Evolutionary conservation across 1,140 invertebrate genomes (phyloP).

Genomic region (Bombus huntii): DNA sequence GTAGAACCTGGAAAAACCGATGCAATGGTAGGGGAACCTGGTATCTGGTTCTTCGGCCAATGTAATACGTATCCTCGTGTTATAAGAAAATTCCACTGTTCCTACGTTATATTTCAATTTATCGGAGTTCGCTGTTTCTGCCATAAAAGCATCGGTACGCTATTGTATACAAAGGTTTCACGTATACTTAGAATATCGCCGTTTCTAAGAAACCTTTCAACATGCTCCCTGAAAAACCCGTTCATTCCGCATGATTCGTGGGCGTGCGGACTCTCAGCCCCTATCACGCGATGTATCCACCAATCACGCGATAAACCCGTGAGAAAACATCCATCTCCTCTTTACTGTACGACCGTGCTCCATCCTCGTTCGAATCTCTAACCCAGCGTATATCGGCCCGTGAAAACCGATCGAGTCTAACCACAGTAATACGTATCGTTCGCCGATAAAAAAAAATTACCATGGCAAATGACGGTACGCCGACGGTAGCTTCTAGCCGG

Average conservation of each 20-base stretch:
- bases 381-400: too few relatives aligned
- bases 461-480: neutral
- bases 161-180: neutral
- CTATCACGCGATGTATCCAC: conserved; percentile 22
- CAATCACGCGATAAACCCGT: conserved; percentile 57
- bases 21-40: too few relatives aligned
- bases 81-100: neutral
- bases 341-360: too few relatives aligned
- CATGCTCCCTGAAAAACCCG: neutral
- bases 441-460: conserved; percentile 20
- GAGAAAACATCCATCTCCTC: conserved; percentile 39
- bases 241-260: conserved; percentile 7
- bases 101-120: neutral
- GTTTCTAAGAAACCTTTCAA: neutral
- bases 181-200: neutral
- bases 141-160: neutral
- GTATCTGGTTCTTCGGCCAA: neutral
- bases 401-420: neutral
- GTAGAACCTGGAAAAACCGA: conserved; percentile 16
- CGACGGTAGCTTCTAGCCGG: conserved; percentile 25
- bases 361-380: neutral
- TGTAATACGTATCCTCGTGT: too few relatives aligned
- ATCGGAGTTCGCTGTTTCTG: neutral
- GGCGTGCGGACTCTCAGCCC: conserved; percentile 26
- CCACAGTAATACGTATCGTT: neutral